Evolutionary conservation across 2,113 vertebrate species (phyloP).

Genomic region (Gnathonemus echidnorhynchus): DNA sequence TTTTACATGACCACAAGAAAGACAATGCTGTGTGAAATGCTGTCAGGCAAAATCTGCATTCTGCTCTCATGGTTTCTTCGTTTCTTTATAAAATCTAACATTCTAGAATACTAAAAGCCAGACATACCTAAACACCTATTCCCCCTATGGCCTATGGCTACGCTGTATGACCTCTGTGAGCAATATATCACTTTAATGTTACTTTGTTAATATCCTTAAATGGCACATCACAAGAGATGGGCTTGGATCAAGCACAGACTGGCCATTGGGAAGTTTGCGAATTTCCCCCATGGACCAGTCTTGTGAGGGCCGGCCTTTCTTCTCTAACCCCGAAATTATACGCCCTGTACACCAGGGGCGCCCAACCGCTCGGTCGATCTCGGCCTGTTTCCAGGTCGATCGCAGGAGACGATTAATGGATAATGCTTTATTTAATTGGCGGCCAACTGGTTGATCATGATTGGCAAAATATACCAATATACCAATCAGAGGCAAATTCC

Average conservation of each 20-base stretch:
- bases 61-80: constrained; percentile 43
- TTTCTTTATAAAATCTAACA: constrained; percentile 45
- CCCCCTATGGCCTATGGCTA: neutral
- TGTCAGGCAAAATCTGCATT: constrained; percentile 56
- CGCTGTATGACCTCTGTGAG: neutral
- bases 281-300: neutral
- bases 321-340: neutral
- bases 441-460: neutral
- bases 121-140: constrained; percentile 26
- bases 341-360: neutral
- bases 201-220: constrained; percentile 52
- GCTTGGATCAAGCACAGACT: neutral
- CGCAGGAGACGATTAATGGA: neutral
- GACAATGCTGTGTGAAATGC: constrained; percentile 54
- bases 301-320: neutral
- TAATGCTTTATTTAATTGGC: neutral
- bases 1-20: constrained; percentile 39
- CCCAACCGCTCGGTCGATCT: neutral
- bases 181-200: constrained; percentile 33
- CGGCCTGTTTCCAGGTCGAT: neutral
- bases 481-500: neutral
- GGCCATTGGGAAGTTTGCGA: neutral
- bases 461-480: neutral
- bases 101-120: constrained; percentile 47
- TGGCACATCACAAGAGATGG: constrained; percentile 40